phyloP scores from a whole-genome alignment of 2,888 invertebrate genomes.

The Amiota communis region DNA sequence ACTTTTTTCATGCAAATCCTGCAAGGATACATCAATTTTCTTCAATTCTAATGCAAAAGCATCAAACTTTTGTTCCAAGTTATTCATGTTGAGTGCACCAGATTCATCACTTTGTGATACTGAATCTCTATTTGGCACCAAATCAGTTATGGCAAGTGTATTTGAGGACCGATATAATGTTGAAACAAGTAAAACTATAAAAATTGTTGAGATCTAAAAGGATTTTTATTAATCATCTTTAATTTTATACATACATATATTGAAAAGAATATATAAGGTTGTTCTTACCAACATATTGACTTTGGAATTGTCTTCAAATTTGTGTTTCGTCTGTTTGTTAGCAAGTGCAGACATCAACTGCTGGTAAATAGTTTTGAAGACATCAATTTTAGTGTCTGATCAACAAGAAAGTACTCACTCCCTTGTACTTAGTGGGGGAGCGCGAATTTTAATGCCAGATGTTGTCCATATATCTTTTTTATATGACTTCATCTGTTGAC shows the following conservation, averaged over 20 bases:
- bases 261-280: not conserved
- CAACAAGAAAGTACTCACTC: not conserved
- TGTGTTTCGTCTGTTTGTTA: not conserved
- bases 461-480: conserved; percentile 39
- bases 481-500: not conserved
- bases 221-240: too few relatives aligned
- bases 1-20: conserved; percentile 74
- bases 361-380: not conserved
- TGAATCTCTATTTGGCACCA: conserved; percentile 4
- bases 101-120: not conserved
- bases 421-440: conserved; percentile 24
- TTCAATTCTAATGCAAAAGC: conserved; percentile 57
- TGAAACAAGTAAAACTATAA: conserved; percentile 45
- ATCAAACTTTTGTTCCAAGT: conserved; percentile 65
- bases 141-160: conserved; percentile 18
- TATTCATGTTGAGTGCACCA: not conserved
- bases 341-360: not conserved
- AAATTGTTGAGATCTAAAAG: conserved; percentile 44
- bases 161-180: conserved; percentile 36
- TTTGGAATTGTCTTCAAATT: not conserved
- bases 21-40: conserved; percentile 74
- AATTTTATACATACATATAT: not conserved
- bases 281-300: conserved; percentile 23
- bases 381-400: not conserved
- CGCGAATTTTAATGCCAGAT: conserved; percentile 39